phyloP scores from a whole-genome alignment of 2,888 invertebrate genomes.

The Drosophila atripex region DNA sequence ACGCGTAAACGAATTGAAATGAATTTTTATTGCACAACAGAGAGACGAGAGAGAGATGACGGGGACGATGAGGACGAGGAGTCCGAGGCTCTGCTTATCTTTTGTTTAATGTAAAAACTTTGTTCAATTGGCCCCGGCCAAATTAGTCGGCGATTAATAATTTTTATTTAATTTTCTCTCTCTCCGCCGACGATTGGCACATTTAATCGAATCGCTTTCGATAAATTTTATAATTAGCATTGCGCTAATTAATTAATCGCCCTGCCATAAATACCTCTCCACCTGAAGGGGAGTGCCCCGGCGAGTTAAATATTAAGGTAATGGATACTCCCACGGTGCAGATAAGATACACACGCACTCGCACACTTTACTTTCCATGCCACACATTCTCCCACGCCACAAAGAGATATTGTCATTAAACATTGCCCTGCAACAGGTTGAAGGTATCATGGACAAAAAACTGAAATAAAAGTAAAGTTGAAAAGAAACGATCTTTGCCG shows the following conservation, averaged over 20 bases:
- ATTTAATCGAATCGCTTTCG: slow-evolving; percentile 34
- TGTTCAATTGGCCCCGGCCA: slow-evolving; percentile 69
- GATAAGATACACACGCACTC: slow-evolving; percentile 19
- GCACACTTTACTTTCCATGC: slow-evolving; percentile 1
- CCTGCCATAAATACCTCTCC: slow-evolving; percentile 51
- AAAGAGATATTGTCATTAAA: slow-evolving; percentile 70
- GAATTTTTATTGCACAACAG: slow-evolving; percentile 76
- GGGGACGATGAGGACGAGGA: neutral
- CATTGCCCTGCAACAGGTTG: slow-evolving; percentile 48
- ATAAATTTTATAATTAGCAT: slow-evolving; percentile 59
- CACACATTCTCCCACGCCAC: slow-evolving; percentile 45
- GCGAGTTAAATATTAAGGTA: slow-evolving; percentile 13
- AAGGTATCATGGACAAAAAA: slow-evolving; percentile 3
- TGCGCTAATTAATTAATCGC: slow-evolving; percentile 75
- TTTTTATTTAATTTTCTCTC: slow-evolving; percentile 47
- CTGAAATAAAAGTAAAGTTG: slow-evolving; percentile 38
- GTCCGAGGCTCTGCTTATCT: slow-evolving; percentile 46
- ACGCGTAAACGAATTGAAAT: slow-evolving; percentile 79
- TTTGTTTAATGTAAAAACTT: slow-evolving; percentile 80
- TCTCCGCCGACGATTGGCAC: slow-evolving; percentile 17
- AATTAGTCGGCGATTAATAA: slow-evolving; percentile 74
- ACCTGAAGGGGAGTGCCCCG: neutral
- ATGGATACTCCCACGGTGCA: slow-evolving; percentile 73
- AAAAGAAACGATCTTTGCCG: slow-evolving; percentile 73
- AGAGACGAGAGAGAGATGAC: slow-evolving; percentile 1